phyloP scores from a whole-genome alignment of 2,888 invertebrate species.

The Sympetrum striolatum region DNA sequence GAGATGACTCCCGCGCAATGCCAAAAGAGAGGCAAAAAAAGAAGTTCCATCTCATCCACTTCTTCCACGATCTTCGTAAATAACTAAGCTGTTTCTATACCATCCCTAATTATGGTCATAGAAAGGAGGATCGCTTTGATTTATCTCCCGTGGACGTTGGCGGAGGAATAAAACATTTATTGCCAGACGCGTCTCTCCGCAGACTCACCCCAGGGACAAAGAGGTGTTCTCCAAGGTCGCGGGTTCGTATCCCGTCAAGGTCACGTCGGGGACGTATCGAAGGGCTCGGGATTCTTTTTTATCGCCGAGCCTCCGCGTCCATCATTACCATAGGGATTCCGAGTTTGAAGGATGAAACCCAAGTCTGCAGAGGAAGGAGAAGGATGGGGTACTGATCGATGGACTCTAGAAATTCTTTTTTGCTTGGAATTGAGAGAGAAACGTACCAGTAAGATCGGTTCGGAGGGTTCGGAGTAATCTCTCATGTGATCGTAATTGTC shows the following conservation, averaged over 20 bases:
- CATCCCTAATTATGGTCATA: background rate
- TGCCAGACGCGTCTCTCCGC: background rate
- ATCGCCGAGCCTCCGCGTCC: background rate
- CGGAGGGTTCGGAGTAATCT: no score
- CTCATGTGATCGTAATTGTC: no score
- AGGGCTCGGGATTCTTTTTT: background rate
- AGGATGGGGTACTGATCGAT: background rate
- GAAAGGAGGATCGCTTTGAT: background rate
- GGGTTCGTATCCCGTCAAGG: background rate
- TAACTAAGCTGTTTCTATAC: background rate
- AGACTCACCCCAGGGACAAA: background rate
- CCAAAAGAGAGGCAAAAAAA: background rate
- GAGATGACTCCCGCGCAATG: background rate
- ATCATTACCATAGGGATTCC: background rate
- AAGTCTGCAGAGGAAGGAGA: background rate
- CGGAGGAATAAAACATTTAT: background rate
- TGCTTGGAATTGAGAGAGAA: no score
- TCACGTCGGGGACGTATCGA: background rate
- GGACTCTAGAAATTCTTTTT: background rate
- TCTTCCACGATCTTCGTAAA: background rate
- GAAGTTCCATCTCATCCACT: background rate
- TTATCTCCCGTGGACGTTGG: background rate
- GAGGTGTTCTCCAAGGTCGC: background rate
- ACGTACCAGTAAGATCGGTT: no score
- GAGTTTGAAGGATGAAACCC: background rate